A percentile compares a stretch with the other conserved stretches of the same genome.
These are phyloP conservation scores for Ischnura elegans DNA, from an alignment of 2,888 invertebrate genomes.

Conservation along the genomic window DNA sequence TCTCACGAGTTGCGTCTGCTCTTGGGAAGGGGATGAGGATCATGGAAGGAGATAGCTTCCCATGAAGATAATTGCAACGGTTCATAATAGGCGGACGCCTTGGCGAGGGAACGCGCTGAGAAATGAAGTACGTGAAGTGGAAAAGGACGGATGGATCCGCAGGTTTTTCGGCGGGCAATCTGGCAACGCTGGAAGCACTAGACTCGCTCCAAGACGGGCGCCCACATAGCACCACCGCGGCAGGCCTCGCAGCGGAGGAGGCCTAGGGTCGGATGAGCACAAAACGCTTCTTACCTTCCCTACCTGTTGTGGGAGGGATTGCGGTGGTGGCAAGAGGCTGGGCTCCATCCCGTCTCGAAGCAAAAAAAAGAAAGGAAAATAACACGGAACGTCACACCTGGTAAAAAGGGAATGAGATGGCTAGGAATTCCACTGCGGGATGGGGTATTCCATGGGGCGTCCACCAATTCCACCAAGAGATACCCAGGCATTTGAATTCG, in stretches of 20 bases:
- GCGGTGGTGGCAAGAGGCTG: neutral
- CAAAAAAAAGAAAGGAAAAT: neutral
- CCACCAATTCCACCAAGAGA: neutral
- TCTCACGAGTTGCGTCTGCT: conserved; percentile 43
- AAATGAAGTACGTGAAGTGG: neutral
- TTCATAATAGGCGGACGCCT: conserved; percentile 40
- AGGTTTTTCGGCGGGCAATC: conserved; percentile 27
- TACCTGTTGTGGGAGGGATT: conserved; percentile 2
- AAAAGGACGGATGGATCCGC: neutral
- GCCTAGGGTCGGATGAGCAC: conserved; percentile 8
- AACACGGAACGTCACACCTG: neutral
- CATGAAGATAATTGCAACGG: neutral
- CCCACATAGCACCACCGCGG: neutral
- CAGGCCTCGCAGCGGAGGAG: neutral
- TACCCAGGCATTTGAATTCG: neutral
- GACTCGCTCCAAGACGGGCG: neutral
- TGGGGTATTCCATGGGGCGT: neutral
- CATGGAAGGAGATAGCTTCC: conserved; percentile 34
- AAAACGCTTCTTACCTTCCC: neutral
- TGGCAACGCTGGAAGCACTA: conserved; percentile 45
- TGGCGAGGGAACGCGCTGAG: conserved; percentile 27
- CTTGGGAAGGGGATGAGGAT: neutral
- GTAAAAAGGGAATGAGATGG: conserved; percentile 16
- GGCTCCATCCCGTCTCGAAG: neutral
- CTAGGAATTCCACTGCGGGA: neutral